Base-by-base conservation (phyloP, 2,113 vertebrate genomes). In the Gulo gulo region DNA sequence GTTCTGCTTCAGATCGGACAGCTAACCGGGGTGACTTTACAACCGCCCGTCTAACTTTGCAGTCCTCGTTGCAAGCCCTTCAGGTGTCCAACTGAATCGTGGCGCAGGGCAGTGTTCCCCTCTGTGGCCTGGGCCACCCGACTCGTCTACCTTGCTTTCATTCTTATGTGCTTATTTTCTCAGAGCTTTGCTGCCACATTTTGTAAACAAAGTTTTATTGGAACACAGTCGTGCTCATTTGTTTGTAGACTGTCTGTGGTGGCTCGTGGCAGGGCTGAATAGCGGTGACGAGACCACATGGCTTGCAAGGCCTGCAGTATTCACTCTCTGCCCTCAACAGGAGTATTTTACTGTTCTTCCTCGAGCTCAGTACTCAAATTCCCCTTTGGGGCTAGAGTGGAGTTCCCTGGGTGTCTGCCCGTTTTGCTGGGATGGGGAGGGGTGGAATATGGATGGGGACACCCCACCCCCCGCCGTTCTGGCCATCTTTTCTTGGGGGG, bases 141-240 rank as follows among this genome's bases (percentile, higher is more conserved):
- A 57, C 83, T 59, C 67, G 20, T 81, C 74, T 91, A 34, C 9
- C 34, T 47, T 24, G 59, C 26, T 71, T 81, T 36, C 36, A 31
- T 82, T 90, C 34, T 31, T 39, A 42, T 80, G 61, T n/a, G 36
- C 24, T 94, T 85, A 34, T 57, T 83, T 94, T 76, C 34, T 29
- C 88, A 63, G 78, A 42, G 63, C 50, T 59, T 84, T 86, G 34
- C 52, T 89, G 50, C 39, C 42, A 34, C 1, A n/a, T 82, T 84
- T 95, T 85, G 9, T 63, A 81, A 97, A 78, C 87, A 81, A 89
- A 96, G 55, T 93, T 89, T 82, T 78, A 65, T n/a, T 42, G 24
- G 34, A 65, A 67, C 61, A 67, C 29, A 74, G 29, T 45, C 15
- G 29, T 7, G 39, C 50, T 52, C 26, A 4, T 76, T 88, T 84